A percentile compares a stretch with the other conserved stretches of the same genome.
These are phyloP conservation scores for Semotilus atromaculatus DNA, from an alignment of 2,797 vertebrate species.

Conservation along the genomic window DNA sequence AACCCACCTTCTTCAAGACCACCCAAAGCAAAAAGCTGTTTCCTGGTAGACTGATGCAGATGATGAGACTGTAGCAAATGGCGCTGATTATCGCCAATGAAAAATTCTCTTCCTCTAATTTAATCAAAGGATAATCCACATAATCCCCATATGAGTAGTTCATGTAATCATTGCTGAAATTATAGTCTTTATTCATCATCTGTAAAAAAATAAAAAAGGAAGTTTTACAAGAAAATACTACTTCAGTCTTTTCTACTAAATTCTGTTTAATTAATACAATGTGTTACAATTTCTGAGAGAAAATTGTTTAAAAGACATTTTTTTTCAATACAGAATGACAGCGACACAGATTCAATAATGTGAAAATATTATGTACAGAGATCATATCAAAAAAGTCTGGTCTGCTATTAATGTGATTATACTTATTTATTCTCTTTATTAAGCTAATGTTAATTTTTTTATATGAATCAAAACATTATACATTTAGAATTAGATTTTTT, in stretches of 20 bases:
- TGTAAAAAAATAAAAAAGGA: background rate
- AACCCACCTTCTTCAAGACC: conserved; percentile 53
- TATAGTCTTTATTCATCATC: background rate
- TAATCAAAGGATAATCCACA: background rate
- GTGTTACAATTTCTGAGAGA: background rate
- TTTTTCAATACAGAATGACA: background rate
- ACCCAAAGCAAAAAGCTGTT: conserved; percentile 59
- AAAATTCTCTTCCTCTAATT: background rate
- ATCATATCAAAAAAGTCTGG: background rate
- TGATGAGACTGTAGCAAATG: conserved; percentile 49
- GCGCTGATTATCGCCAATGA: background rate
- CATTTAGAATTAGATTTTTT: background rate
- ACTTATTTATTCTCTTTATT: background rate
- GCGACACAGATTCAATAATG: background rate
- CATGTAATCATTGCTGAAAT: background rate
- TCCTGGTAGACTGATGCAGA: conserved; percentile 58
- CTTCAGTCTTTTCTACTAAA: background rate
- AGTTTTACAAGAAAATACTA: background rate
- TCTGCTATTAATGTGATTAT: background rate
- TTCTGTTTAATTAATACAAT: too few relatives aligned
- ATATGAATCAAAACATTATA: background rate
- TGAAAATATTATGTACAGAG: background rate
- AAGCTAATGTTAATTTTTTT: background rate
- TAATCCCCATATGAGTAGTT: background rate
- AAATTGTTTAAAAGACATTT: background rate